phyloP scores from a whole-genome alignment of 2,888 invertebrate genomes.

The Drosophila monieri region DNA sequence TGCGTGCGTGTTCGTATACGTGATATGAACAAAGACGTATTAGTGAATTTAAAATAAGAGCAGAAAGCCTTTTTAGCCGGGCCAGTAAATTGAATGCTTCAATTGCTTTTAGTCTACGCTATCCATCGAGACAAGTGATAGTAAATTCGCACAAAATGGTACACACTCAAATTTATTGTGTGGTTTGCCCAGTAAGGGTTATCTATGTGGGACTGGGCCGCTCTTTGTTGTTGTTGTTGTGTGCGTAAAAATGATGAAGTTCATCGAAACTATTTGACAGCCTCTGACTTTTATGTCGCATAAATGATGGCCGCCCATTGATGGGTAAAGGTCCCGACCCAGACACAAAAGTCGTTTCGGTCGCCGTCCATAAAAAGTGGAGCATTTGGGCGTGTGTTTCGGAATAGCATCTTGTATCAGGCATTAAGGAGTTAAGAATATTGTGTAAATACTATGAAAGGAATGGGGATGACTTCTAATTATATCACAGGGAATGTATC shows the following conservation, averaged over 20 bases:
- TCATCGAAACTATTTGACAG: constrained; percentile 70
- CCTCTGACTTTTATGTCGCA: constrained; percentile 54
- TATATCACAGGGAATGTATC: neutral
- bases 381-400: constrained; percentile 28
- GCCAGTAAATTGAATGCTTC: constrained; percentile 68
- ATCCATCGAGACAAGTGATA: constrained; percentile 68
- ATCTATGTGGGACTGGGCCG: constrained; percentile 24
- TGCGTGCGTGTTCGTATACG: constrained; percentile 20
- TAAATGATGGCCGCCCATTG: constrained; percentile 37
- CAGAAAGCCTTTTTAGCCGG: constrained; percentile 38
- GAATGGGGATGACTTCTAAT: constrained; percentile 6
- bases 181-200: constrained; percentile 47
- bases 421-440: constrained; percentile 26
- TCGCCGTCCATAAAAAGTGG: constrained; percentile 40
- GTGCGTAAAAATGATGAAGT: constrained; percentile 69
- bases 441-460: constrained; percentile 10
- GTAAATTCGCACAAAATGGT: constrained; percentile 63
- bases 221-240: constrained; percentile 20
- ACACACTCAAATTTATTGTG: constrained; percentile 71
- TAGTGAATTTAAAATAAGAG: constrained; percentile 60
- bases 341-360: constrained; percentile 33
- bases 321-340: constrained; percentile 31
- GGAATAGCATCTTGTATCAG: constrained; percentile 45
- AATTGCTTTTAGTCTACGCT: constrained; percentile 51
- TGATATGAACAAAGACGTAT: constrained; percentile 63